Evolutionary conservation across 2,888 invertebrate genomes (phyloP).

Genomic region (Coenonympha arcania): DNA sequence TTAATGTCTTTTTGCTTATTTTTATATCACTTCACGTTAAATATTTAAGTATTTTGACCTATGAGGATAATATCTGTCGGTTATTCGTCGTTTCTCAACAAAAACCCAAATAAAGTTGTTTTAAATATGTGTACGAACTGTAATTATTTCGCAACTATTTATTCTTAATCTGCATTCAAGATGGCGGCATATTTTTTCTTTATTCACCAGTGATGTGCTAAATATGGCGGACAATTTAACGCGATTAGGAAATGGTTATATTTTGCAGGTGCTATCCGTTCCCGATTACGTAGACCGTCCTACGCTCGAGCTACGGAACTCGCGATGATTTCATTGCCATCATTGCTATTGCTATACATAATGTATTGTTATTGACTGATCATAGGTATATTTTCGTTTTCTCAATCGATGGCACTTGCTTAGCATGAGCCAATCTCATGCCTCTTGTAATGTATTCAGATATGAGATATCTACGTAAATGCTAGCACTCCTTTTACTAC

Average conservation of each 20-base stretch:
- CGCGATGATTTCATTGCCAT: neutral
- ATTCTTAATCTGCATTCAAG: conserved; percentile 10
- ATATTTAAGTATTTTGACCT: no score
- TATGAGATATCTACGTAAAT: no score
- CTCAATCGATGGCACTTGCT: no score
- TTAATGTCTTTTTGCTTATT: no score
- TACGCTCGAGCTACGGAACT: neutral
- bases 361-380: no score
- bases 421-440: no score
- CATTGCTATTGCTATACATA: neutral
- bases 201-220: conserved; percentile 20
- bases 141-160: conserved; percentile 21
- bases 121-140: neutral
- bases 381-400: no score
- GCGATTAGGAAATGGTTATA: conserved; percentile 1
- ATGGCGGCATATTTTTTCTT: conserved; percentile 15
- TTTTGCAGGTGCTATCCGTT: conserved; percentile 2
- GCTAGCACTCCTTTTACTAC: no score
- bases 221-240: conserved; percentile 14
- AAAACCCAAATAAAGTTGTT: neutral
- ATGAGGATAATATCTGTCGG: no score
- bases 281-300: no score
- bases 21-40: no score
- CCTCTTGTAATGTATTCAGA: no score
- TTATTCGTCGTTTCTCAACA: conserved; percentile 11